Base-by-base conservation (phyloP, 2,888 invertebrate species). In the Ichneumon xanthorius region DNA sequence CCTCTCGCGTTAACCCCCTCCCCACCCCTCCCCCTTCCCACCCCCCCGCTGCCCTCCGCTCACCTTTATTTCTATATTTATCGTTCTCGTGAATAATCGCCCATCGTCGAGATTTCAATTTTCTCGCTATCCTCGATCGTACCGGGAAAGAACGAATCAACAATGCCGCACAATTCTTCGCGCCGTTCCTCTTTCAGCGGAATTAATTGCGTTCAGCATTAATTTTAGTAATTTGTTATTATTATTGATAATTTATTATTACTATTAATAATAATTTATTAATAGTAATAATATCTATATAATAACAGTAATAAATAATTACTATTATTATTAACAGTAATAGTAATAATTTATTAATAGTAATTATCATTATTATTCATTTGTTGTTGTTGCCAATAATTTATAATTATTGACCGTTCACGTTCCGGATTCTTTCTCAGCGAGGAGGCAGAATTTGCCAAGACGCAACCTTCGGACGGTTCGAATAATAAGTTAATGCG, bases 1-100 rank as follows among this genome's bases (percentile, higher is more conserved):
- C 76, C 72, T 87, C 88, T 78, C 63, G 80, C 68, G 81, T 71
- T 81, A 85, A 80, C 78, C 87, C 87, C 22, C 85, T 81, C 40
- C 40, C n/a, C n/a, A n/a, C n/a, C 37, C 9, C 37, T 9, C 9
- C 40, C 40, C 40, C n/a, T n/a, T n/a, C n/a, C n/a, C n/a, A n/a
- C n/a, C 40, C 1, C 40, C 9, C 7, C 40, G 9, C 40, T 40
- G 7, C 11, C 9, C 9, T 1, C 5, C 7, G 11, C 79, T 82
- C 73, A 40, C 84, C 50, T 19, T 84, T 58, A 45, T 45, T 45
- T 45, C 45, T 45, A 45, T 45, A 45, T 45, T 45, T 45, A 45
- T 82, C 50, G 16, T 61, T 58, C 72, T 53, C 68, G 45, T 33
- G 81, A 85, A 85, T 81, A 76, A 85, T 85, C 81, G 63, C 58